Evolutionary conservation across 2,113 vertebrate genomes (phyloP).

Genomic region (Sinocyclocheilus grahami): DNA sequence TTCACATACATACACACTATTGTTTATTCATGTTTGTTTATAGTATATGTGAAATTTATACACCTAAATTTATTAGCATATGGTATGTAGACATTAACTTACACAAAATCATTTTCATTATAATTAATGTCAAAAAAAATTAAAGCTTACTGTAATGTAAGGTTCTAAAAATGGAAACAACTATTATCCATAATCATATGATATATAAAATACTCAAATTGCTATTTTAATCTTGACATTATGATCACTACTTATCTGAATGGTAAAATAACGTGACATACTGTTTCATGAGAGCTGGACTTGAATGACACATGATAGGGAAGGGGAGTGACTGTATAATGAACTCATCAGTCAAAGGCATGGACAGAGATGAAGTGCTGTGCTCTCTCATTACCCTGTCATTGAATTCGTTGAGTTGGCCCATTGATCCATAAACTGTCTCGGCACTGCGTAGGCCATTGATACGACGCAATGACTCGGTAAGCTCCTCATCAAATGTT

Average conservation of each 20-base stretch:
- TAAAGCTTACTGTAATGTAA: background rate
- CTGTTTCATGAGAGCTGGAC: background rate
- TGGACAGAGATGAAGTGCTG: background rate
- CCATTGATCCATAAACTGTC: slow-evolving; percentile 77
- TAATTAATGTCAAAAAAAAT: background rate
- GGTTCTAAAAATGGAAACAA: background rate
- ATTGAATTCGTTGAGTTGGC: slow-evolving; percentile 77
- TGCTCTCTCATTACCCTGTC: slow-evolving; percentile 76
- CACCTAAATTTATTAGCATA: background rate
- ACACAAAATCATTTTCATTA: background rate
- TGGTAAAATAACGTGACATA: background rate
- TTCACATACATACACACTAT: no score
- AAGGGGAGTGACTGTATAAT: background rate
- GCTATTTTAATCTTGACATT: background rate
- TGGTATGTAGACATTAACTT: background rate
- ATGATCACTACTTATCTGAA: background rate
- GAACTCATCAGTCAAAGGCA: background rate
- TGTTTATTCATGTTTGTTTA: no score
- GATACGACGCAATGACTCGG: slow-evolving; percentile 75
- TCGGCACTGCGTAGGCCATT: slow-evolving; percentile 77
- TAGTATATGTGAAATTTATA: background rate
- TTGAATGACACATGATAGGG: background rate
- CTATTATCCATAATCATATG: background rate
- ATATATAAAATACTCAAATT: background rate
- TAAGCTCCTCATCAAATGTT: slow-evolving; percentile 79